phyloP scores from a whole-genome alignment of 2,113 vertebrate species.

The Narcine bancroftii region DNA sequence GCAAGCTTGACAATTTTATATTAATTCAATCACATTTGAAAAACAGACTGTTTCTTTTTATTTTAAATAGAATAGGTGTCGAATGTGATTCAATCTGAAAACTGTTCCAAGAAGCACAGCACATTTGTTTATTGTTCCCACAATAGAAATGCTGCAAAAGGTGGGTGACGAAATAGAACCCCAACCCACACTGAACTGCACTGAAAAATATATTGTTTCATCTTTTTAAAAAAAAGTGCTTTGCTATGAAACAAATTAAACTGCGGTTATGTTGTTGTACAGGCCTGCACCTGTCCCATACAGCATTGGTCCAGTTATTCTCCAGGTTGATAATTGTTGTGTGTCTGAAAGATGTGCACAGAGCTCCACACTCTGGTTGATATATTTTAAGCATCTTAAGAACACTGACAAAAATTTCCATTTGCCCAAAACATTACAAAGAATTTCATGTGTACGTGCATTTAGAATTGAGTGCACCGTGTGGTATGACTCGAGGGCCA shows the following conservation, averaged over 20 bases:
- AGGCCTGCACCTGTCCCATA: background rate
- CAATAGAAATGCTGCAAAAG: background rate
- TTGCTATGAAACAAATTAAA: background rate
- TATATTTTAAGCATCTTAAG: background rate
- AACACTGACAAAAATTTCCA: background rate
- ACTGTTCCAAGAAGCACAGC: background rate
- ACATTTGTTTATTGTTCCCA: background rate
- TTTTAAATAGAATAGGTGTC: background rate
- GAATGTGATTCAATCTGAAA: background rate
- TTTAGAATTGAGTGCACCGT: too few relatives aligned
- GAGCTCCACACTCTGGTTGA: slow-evolving; percentile 1
- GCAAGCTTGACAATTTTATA: slow-evolving; percentile 7
- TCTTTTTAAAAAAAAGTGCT: background rate
- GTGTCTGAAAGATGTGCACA: background rate
- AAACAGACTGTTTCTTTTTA: background rate
- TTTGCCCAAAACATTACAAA: background rate
- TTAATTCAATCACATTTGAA: slow-evolving; percentile 21
- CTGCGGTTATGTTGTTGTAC: background rate
- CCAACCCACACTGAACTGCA: background rate
- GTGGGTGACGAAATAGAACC: background rate
- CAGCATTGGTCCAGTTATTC: background rate
- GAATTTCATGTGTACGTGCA: too few relatives aligned
- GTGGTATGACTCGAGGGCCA: too few relatives aligned
- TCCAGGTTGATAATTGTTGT: background rate
- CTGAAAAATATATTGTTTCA: background rate